Evolutionary conservation across 1,140 invertebrate genomes (phyloP), one percentile per base, ranked within the genome.

Genomic region (Leptinotarsa texana): DNA sequence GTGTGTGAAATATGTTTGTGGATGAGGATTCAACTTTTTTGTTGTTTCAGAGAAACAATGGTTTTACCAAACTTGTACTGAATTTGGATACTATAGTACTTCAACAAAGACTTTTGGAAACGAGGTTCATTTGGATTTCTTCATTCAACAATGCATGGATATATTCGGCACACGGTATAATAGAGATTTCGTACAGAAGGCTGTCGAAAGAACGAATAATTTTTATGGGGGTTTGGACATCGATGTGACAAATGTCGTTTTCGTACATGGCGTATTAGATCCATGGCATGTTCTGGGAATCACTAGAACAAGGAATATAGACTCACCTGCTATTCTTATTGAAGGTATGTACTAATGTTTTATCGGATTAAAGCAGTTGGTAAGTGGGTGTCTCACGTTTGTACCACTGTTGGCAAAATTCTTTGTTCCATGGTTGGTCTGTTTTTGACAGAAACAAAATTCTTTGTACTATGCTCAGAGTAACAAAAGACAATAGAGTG

Each of bases 11-110:
- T 27, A 6, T 27, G 27, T 27, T 27, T 27, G 27, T 27, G 27
- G 27, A 27, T 27, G 27, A 27, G 5, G 1, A 27, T 27, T 27
- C 27, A 33, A 33, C 27, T 33, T 33, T 27, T 5, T 27, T 27
- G 4, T 27, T 51, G n/a, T 51, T 51, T 79, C 77, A 89, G 92
- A 88, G 74, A 90, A 94, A 1, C 94, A 96, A 82, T 98, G 96
- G 96, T 93, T 89, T n/a, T 98, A 96, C 83, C 96, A 98, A 85
- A 97, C 95, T 0, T 98, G 96, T 84, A 95, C 93, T 18, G 96
- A 98, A 85, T 98, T 98, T 86, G 96, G 96, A 22, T 98, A 95
- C 82, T 98, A 93, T 86, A 96, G 98, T 87, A 95, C 94, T 0
- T 96, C 96, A 0, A 91, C 89, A 1, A 90, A 92, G 79, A 89